phyloP scores from a whole-genome alignment of 2,888 invertebrate genomes.

The Dascillus cervinus region DNA sequence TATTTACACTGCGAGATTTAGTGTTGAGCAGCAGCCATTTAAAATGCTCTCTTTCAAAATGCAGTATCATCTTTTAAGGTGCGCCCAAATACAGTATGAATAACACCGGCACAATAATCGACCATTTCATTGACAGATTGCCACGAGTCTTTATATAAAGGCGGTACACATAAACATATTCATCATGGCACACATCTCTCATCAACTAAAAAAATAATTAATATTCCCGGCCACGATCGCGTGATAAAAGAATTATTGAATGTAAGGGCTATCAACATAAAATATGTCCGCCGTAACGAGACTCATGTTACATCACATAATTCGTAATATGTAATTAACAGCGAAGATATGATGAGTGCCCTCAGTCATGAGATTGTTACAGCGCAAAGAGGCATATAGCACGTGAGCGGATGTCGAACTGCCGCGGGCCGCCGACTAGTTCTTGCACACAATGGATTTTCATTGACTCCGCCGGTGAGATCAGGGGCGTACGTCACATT shows the following conservation, averaged over 20 bases:
- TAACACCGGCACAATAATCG: constrained; percentile 19
- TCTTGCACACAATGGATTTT: constrained; percentile 1
- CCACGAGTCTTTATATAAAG: constrained; percentile 8
- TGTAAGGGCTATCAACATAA: constrained; percentile 34
- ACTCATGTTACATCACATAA: constrained; percentile 36
- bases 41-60: constrained; percentile 19
- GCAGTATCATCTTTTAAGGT: constrained; percentile 19
- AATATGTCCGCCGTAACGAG: constrained; percentile 32
- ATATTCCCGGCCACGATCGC: constrained; percentile 20
- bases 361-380: constrained; percentile 21
- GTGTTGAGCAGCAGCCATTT: constrained; percentile 12
- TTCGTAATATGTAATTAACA: constrained; percentile 37
- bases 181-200: constrained; percentile 8
- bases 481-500: constrained; percentile 10
- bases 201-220: constrained; percentile 17
- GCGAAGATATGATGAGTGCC: constrained; percentile 25
- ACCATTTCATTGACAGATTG: constrained; percentile 16
- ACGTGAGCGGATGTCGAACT: constrained; percentile 31
- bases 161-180: constrained; percentile 6
- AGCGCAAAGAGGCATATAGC: constrained; percentile 26
- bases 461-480: constrained; percentile 2
- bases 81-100: constrained; percentile 19
- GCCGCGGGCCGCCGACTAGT: constrained; percentile 11
- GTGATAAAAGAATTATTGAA: constrained; percentile 25
- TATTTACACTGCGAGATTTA: constrained; percentile 16